phyloP scores from a whole-genome alignment of 2,888 invertebrate genomes.

The Drosophila setosimentum region DNA sequence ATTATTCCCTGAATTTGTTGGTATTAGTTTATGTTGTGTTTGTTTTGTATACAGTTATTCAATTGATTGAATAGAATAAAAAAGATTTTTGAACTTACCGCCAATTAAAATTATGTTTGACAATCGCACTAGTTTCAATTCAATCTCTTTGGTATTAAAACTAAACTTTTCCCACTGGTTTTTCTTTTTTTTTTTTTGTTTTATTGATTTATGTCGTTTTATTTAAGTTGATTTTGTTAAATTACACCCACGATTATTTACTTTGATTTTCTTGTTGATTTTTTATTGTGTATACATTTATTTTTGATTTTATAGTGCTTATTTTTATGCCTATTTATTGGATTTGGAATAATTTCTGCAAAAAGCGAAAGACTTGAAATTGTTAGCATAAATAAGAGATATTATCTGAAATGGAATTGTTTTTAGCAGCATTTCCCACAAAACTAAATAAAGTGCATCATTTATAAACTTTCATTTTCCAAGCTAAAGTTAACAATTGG shows the following conservation, averaged over 20 bases:
- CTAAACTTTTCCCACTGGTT: constrained; percentile 27
- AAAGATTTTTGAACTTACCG: constrained; percentile 32
- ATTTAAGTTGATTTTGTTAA: constrained; percentile 9
- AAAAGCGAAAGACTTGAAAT: background rate
- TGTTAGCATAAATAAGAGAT: background rate
- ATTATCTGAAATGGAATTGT: background rate
- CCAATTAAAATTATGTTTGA: constrained; percentile 1
- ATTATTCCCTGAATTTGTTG: background rate
- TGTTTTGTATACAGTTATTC: background rate
- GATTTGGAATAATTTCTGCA: background rate
- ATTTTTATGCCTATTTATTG: background rate
- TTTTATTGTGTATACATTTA: background rate
- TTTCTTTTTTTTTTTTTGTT: too few species aligned
- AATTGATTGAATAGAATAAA: too few species aligned
- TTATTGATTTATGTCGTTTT: constrained; percentile 30
- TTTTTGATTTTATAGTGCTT: background rate
- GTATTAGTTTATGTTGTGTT: background rate
- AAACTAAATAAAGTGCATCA: background rate
- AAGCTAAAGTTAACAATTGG: background rate
- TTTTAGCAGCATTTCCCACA: background rate
- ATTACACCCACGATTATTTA: constrained; percentile 6
- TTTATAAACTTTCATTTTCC: background rate
- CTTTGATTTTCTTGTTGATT: background rate
- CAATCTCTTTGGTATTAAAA: constrained; percentile 11
- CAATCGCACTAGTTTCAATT: background rate